Evolutionary conservation across 2,113 vertebrate species (phyloP).

Genomic region (Chaetura pelagica): DNA sequence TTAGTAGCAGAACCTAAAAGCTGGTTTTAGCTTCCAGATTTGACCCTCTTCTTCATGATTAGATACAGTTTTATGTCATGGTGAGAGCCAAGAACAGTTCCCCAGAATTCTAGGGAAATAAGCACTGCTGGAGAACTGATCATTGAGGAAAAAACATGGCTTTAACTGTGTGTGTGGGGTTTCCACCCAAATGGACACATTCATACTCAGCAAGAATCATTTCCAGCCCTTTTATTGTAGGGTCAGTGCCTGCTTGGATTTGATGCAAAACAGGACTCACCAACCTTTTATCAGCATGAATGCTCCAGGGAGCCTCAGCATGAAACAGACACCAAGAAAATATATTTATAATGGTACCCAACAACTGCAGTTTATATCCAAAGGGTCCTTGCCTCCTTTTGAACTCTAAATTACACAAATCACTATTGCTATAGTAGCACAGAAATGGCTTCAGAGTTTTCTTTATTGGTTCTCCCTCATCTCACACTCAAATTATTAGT

Average conservation of each 20-base stretch:
- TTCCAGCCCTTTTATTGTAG: background rate
- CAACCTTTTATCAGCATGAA: background rate
- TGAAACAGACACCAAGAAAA: background rate
- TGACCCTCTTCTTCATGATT: background rate
- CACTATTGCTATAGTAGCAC: fast-evolving
- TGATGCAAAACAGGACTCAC: background rate
- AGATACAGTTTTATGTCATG: background rate
- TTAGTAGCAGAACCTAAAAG: background rate
- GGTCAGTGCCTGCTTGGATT: background rate
- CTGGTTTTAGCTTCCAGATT: background rate
- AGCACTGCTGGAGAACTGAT: background rate
- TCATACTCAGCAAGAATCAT: background rate
- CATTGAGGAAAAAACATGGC: background rate
- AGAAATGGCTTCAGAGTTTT: background rate
- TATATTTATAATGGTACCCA: background rate
- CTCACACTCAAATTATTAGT: background rate
- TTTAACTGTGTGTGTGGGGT: fast-evolving
- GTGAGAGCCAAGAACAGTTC: background rate
- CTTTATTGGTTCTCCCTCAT: background rate
- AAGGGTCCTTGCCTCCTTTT: background rate
- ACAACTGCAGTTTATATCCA: background rate
- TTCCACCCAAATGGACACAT: background rate
- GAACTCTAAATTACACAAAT: background rate
- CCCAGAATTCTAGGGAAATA: background rate
- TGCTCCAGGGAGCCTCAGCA: background rate